Conservation (phyloP, 2,888 invertebrate species). For the Empis livida region DNA sequence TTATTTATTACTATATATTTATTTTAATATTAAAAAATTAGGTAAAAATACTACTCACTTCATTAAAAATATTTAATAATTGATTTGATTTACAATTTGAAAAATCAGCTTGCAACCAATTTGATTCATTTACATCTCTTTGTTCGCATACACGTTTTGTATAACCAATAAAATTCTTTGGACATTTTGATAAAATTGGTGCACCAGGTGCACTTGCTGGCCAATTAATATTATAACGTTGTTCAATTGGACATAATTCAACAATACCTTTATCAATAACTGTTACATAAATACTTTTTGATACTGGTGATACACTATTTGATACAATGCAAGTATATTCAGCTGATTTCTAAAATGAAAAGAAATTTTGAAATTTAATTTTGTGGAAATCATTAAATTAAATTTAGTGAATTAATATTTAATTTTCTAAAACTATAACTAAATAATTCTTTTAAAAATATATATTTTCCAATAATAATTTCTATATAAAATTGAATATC, state of each 20-base stretch:
- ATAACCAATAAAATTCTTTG: constrained; percentile 41
- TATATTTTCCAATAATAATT: too few relatives aligned
- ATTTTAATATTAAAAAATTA: too few relatives aligned
- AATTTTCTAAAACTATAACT: too few relatives aligned
- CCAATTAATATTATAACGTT: constrained; percentile 48
- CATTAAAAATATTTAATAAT: constrained; percentile 47
- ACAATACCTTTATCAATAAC: constrained; percentile 47
- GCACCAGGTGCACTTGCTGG: constrained; percentile 61
- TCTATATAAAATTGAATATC: too few relatives aligned
- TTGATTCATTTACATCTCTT: constrained; percentile 48
- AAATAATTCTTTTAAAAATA: too few relatives aligned
- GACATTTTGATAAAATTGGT: constrained; percentile 50
- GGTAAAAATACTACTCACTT: constrained; percentile 37
- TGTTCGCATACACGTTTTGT: constrained; percentile 45
- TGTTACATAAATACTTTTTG: constrained; percentile 50
- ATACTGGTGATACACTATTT: constrained; percentile 40
- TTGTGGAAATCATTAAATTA: too few relatives aligned
- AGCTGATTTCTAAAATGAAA: constrained; percentile 52
- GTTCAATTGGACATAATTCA: constrained; percentile 43
- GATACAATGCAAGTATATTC: constrained; percentile 64
- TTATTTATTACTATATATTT: too few relatives aligned
- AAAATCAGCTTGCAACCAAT: constrained; percentile 66
- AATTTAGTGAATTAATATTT: too few relatives aligned
- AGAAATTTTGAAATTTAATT: too few relatives aligned
- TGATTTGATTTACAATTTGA: constrained; percentile 57